Conservation (phyloP, 2,888 invertebrate genomes). For the Clivina fossor region DNA sequence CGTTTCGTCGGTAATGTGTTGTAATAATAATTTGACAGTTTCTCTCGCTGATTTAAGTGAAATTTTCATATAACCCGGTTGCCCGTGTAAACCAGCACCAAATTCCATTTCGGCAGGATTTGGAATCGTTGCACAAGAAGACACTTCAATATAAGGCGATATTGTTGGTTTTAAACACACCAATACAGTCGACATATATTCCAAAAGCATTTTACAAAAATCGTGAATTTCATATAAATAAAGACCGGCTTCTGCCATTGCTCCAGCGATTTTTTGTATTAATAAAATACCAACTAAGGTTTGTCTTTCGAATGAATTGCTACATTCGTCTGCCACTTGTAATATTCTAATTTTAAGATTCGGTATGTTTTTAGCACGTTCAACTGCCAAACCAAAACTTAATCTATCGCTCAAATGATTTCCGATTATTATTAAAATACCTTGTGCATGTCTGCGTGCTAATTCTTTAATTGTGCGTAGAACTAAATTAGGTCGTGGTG, state of each 20-base stretch:
- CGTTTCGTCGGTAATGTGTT: constrained; percentile 48
- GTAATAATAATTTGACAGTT: constrained; percentile 55
- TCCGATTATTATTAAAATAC: constrained; percentile 71
- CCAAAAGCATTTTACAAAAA: constrained; percentile 55
- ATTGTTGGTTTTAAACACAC: constrained; percentile 69
- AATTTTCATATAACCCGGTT: constrained; percentile 56
- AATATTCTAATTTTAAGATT: constrained; percentile 60
- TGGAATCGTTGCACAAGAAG: constrained; percentile 40
- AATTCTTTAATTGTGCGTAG: constrained; percentile 49
- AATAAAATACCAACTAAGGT: constrained; percentile 62
- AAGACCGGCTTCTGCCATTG: constrained; percentile 66
- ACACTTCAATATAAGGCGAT: constrained; percentile 58
- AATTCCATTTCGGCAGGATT: constrained; percentile 61
- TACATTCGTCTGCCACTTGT: constrained; percentile 72
- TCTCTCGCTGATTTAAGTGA: constrained; percentile 54
- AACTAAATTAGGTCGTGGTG: constrained; percentile 47
- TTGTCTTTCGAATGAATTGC: constrained; percentile 47
- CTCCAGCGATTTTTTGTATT: constrained; percentile 70
- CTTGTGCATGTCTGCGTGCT: constrained; percentile 48
- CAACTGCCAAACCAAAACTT: constrained; percentile 80
- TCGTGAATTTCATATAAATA: constrained; percentile 60
- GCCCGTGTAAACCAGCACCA: constrained; percentile 61
- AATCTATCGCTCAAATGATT: constrained; percentile 79
- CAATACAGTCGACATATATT: constrained; percentile 68
- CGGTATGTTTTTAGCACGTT: constrained; percentile 63